Evolutionary conservation across 2,113 vertebrate genomes (phyloP).

Genomic region (Ia io): DNA sequence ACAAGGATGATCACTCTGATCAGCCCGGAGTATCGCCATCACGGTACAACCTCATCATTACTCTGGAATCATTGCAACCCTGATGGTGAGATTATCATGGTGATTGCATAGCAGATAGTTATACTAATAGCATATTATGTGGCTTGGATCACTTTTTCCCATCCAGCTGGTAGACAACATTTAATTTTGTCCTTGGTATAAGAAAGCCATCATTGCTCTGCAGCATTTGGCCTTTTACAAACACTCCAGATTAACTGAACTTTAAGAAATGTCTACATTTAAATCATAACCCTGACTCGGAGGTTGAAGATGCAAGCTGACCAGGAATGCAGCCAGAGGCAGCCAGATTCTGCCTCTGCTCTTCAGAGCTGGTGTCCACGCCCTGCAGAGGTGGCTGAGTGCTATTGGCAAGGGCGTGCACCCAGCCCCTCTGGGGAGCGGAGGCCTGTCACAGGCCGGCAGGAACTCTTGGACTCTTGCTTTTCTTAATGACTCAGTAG

Average conservation of each 20-base stretch:
- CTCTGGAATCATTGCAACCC: not conserved
- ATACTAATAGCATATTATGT: not conserved
- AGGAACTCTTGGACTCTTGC: not conserved
- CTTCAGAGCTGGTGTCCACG: not conserved
- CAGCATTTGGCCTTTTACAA: not conserved
- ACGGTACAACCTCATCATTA: not conserved
- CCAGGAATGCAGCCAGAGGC: not conserved
- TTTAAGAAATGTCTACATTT: slow-evolving; percentile 21
- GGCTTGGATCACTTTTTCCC: not conserved
- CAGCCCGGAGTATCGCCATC: not conserved
- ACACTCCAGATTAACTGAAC: not conserved
- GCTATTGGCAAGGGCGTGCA: not conserved
- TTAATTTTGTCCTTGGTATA: slow-evolving; percentile 4
- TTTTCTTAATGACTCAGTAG: slow-evolving; percentile 35
- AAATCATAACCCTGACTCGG: not conserved
- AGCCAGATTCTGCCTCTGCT: not conserved
- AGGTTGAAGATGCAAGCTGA: not conserved
- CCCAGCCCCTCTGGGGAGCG: not conserved
- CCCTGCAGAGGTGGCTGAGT: not conserved
- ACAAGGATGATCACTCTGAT: not conserved
- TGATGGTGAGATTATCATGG: not conserved
- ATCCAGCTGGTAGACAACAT: not conserved
- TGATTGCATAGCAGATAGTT: not conserved
- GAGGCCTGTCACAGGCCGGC: not conserved
- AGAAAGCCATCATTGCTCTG: not conserved